Conservation (phyloP, 2,797 vertebrate species). For the Propithecus deckenii region DNA sequence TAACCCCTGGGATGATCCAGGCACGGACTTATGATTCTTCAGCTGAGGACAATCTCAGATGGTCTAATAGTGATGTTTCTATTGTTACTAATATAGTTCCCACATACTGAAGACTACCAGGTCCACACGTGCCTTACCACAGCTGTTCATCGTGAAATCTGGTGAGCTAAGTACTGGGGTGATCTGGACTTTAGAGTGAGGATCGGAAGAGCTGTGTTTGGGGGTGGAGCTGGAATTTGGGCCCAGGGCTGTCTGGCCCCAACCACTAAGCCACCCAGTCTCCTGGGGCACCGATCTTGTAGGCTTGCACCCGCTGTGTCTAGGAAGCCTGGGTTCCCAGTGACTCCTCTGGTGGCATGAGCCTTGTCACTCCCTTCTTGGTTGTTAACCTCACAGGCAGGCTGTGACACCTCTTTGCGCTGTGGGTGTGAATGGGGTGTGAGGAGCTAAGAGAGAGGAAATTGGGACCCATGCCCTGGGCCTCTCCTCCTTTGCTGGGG, state of each 20-base stretch:
- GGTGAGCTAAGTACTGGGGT: neutral
- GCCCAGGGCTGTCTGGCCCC: neutral
- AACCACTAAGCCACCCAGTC: neutral
- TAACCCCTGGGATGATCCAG: neutral
- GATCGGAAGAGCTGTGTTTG: too few relatives aligned
- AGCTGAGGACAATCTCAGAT: neutral
- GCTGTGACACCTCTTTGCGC: neutral
- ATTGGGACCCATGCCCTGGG: neutral
- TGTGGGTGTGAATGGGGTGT: neutral
- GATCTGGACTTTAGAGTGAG: neutral
- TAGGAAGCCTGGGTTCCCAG: neutral
- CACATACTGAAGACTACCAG: neutral
- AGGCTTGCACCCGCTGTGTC: neutral
- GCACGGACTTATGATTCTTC: neutral
- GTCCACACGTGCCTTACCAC: neutral
- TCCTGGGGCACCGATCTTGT: neutral
- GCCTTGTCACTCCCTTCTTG: neutral
- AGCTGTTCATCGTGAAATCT: neutral
- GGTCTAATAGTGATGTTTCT: neutral
- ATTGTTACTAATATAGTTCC: neutral
- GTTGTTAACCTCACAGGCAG: neutral
- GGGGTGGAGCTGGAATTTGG: neutral
- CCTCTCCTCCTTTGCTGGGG: neutral
- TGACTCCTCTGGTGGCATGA: neutral
- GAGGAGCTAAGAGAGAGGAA: neutral